Conservation (phyloP, 2,888 invertebrate genomes). For the Metellina segmentata region DNA sequence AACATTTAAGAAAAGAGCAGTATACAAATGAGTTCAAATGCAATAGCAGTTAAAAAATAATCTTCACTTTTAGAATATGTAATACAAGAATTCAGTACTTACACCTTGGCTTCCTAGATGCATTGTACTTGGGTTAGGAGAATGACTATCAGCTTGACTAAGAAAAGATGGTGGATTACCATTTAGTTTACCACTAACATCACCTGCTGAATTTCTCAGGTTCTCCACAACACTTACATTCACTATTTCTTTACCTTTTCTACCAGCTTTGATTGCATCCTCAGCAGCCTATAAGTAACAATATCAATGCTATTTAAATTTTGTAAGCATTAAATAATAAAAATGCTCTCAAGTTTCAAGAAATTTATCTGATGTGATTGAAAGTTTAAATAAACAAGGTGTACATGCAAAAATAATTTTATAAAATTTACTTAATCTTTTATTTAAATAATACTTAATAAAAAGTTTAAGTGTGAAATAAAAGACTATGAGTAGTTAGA, state of each 20-base stretch:
- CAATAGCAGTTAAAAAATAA: too few species aligned
- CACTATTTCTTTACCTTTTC: constrained; percentile 49
- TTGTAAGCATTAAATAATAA: not conserved
- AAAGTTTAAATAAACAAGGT: too few species aligned
- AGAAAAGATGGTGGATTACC: constrained; percentile 60
- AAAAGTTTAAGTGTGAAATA: too few species aligned
- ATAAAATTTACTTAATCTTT: not conserved
- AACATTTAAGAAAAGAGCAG: too few species aligned
- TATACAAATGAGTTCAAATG: too few species aligned
- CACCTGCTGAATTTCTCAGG: constrained; percentile 13
- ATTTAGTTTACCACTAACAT: constrained; percentile 62
- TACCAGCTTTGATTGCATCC: constrained; percentile 54
- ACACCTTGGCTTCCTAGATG: constrained; percentile 64
- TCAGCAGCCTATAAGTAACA: constrained; percentile 58
- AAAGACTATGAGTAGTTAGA: too few species aligned
- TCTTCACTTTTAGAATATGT: too few species aligned
- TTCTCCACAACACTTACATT: not conserved
- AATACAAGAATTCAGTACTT: constrained; percentile 10
- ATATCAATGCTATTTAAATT: not conserved
- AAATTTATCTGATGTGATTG: too few species aligned
- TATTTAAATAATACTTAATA: not conserved
- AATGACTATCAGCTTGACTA: constrained; percentile 63
- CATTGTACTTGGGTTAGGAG: constrained; percentile 59
- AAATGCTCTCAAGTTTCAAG: not conserved
- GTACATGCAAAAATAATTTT: not conserved